phyloP scores from a whole-genome alignment of 2,888 invertebrate species.

The Conus canariensis region DNA sequence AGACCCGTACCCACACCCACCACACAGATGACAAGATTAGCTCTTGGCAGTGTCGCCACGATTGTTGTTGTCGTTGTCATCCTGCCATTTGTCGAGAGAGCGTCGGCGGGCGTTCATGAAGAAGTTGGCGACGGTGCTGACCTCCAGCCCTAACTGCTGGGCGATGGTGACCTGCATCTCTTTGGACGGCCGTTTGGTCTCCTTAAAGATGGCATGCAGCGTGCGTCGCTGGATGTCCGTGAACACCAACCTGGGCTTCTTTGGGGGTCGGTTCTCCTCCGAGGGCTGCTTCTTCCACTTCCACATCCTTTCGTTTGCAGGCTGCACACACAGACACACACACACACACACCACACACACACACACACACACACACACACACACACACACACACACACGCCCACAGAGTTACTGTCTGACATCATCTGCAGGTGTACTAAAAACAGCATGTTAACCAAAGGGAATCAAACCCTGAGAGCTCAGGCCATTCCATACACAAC shows the following conservation, averaged over 20 bases:
- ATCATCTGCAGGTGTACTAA: too few relatives aligned
- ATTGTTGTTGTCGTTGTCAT: constrained; percentile 86
- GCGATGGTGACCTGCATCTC: constrained; percentile 99
- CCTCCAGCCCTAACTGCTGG: constrained; percentile 95
- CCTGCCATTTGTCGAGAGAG: constrained; percentile 93
- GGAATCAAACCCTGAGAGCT: too few relatives aligned
- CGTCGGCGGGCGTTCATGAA: constrained; percentile 99
- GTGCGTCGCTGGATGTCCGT: constrained; percentile 99
- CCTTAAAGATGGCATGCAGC: constrained; percentile 99
- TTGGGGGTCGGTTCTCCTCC: constrained; percentile 85
- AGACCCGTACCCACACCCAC: too few relatives aligned
- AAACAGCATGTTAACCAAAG: too few relatives aligned
- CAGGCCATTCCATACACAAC: too few relatives aligned
- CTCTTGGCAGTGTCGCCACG: constrained; percentile 65
- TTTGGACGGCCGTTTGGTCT: constrained; percentile 99
- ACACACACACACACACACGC: background rate
- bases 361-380: too few relatives aligned
- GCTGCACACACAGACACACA: constrained; percentile 81
- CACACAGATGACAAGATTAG: constrained; percentile 41
- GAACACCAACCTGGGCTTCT: constrained; percentile 99
- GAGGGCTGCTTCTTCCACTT: constrained; percentile 67
- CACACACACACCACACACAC: constrained; percentile 47
- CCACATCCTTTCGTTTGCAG: constrained; percentile 83
- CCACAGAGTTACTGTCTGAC: too few relatives aligned
- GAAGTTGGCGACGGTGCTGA: constrained; percentile 99